These are phyloP conservation scores for Hirtodrosophila duncani DNA, from an alignment of 2,888 invertebrate genomes.

Conservation along the genomic window DNA sequence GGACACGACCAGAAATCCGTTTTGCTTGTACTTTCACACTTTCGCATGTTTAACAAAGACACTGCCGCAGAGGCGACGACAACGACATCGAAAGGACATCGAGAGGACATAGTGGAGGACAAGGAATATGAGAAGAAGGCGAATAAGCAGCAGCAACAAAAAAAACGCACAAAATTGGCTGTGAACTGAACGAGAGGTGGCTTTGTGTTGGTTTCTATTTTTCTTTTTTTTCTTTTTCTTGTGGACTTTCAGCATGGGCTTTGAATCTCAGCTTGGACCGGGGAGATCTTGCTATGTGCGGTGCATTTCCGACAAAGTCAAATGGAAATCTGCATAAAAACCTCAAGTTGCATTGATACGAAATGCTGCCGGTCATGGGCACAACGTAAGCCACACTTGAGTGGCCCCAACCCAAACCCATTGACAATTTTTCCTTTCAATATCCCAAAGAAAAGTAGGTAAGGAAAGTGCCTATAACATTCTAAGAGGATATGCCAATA, in stretches of 20 bases:
- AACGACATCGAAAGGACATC: conserved; percentile 1
- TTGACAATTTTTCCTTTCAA: conserved; percentile 10
- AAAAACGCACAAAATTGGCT: conserved; percentile 54
- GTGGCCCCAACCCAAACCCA: too few relatives aligned
- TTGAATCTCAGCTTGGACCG: conserved; percentile 26
- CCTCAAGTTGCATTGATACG: conserved; percentile 50
- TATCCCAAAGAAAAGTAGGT: too few relatives aligned
- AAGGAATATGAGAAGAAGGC: neutral
- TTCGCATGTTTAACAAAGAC: conserved; percentile 17
- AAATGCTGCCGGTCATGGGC: neutral
- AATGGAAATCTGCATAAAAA: conserved; percentile 61
- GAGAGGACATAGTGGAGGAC: neutral
- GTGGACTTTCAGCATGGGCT: conserved; percentile 5
- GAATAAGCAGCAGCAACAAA: conserved; percentile 21
- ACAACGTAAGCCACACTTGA: neutral
- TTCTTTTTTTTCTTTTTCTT: too few relatives aligned
- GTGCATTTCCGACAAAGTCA: conserved; percentile 52
- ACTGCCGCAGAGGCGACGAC: conserved; percentile 23
- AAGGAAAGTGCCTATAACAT: too few relatives aligned
- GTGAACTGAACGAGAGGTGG: conserved; percentile 47
- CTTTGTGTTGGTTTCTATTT: too few relatives aligned
- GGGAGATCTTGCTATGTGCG: conserved; percentile 38
- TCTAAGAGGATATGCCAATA: too few relatives aligned
- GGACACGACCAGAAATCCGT: conserved; percentile 48
- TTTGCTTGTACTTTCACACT: conserved; percentile 60